Evolutionary conservation across 2,113 vertebrate species (phyloP).

Genomic region (Xenus cinereus): DNA sequence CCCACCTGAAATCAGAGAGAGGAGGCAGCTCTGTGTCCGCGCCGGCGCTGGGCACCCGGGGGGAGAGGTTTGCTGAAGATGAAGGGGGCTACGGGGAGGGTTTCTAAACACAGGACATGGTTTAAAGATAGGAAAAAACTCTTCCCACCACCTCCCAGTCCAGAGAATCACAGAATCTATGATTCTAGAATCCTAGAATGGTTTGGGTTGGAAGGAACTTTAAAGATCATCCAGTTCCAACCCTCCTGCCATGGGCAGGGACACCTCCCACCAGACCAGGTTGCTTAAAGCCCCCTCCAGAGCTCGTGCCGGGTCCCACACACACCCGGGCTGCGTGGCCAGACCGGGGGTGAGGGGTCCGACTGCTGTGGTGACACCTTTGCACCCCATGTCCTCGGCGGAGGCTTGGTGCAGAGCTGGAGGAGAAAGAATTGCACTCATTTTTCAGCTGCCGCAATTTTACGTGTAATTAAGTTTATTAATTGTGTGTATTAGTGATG

Average conservation of each 20-base stretch:
- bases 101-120: neutral
- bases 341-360: rapidly evolving
- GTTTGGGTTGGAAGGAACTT: too few species aligned
- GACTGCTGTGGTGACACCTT: neutral
- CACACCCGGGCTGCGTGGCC: rapidly evolving
- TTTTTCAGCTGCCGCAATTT: conserved; percentile 67
- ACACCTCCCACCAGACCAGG: too few species aligned
- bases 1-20: neutral
- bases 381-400: rapidly evolving
- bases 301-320: rapidly evolving
- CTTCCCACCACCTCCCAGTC: neutral
- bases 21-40: neutral
- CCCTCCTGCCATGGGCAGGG: too few species aligned
- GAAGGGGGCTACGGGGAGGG: neutral
- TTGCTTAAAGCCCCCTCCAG: too few species aligned
- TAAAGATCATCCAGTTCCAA: too few species aligned
- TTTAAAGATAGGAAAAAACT: neutral
- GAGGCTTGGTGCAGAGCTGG: neutral
- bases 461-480: conserved; percentile 76
- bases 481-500: conserved; percentile 65
- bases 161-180: neutral
- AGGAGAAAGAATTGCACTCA: neutral
- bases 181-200: too few species aligned
- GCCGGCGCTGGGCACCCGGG: rapidly evolving
- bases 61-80: neutral